A percentile compares a stretch with the other conserved stretches of the same genome.
Conservation (phyloP, 2,888 invertebrate genomes). For the Hyposoter dolosus region DNA sequence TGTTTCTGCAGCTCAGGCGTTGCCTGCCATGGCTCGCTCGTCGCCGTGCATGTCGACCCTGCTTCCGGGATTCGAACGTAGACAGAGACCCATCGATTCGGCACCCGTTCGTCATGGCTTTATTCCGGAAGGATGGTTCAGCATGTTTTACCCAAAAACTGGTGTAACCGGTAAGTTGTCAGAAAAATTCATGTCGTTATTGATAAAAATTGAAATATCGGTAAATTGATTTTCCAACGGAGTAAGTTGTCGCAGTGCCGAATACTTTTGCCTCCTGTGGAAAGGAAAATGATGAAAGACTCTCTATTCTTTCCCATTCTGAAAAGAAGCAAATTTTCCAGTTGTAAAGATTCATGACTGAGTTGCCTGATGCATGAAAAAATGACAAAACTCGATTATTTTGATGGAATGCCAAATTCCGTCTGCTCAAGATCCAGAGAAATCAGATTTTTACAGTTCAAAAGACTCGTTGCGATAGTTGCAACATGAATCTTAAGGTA, state of each 20-base stretch:
- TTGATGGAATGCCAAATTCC: too few species aligned
- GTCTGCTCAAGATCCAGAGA: too few species aligned
- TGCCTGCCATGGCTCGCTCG: conserved; percentile 73
- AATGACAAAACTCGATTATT: too few species aligned
- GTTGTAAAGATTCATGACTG: too few species aligned
- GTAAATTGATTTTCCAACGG: neutral
- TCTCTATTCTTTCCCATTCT: too few species aligned
- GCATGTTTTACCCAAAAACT: conserved; percentile 97
- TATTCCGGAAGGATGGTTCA: conserved; percentile 98
- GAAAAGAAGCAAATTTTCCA: too few species aligned
- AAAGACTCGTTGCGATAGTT: too few species aligned
- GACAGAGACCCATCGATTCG: conserved; percentile 88
- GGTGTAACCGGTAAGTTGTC: conserved; percentile 87
- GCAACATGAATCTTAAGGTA: too few species aligned
- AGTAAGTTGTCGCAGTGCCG: too few species aligned
- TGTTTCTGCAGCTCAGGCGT: conserved; percentile 71
- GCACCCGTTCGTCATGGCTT: conserved; percentile 95
- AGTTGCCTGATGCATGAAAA: too few species aligned
- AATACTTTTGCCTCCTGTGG: neutral
- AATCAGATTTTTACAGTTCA: too few species aligned
- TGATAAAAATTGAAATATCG: neutral
- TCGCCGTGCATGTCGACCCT: conserved; percentile 68
- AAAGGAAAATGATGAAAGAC: neutral
- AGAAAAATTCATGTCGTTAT: neutral
- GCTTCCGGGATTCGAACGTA: conserved; percentile 67